Evolutionary conservation across 2,797 vertebrate genomes (phyloP).

Genomic region (Rhinoraja longicauda): DNA sequence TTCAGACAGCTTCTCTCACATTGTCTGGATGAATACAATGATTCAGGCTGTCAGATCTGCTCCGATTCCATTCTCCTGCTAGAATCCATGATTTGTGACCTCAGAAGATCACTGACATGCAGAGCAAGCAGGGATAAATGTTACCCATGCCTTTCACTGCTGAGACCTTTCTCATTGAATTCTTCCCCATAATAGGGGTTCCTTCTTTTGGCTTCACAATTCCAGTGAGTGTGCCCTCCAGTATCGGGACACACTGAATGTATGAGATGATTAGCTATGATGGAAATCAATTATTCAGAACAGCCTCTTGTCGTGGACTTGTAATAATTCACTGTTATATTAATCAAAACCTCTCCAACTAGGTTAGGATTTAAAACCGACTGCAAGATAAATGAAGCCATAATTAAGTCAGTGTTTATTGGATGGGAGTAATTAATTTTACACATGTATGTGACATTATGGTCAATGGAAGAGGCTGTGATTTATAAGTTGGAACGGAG

Average conservation of each 20-base stretch:
- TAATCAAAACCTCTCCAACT: constrained; percentile 21
- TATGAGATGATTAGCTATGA: background rate
- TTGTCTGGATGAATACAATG: background rate
- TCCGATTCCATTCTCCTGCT: too few species aligned
- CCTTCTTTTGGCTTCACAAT: background rate
- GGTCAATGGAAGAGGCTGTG: background rate
- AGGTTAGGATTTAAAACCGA: constrained; percentile 26
- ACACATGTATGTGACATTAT: constrained; percentile 10
- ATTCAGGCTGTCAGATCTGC: background rate
- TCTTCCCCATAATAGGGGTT: background rate
- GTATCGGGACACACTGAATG: background rate
- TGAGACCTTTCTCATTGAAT: background rate
- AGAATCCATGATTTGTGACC: background rate
- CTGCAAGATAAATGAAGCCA: constrained; percentile 5
- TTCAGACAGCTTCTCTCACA: background rate
- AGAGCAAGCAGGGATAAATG: background rate
- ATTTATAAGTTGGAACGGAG: constrained; percentile 4
- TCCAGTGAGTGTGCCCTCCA: background rate
- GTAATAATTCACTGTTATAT: constrained; percentile 27
- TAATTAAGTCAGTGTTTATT: constrained; percentile 37
- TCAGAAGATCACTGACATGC: background rate
- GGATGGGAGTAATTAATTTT: constrained; percentile 38
- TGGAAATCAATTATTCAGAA: constrained; percentile 10
- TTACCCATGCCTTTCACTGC: background rate
- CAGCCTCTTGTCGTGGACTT: background rate